Evolutionary conservation across 2,888 invertebrate genomes (phyloP).

Genomic region (Habroteleia sp.): DNA sequence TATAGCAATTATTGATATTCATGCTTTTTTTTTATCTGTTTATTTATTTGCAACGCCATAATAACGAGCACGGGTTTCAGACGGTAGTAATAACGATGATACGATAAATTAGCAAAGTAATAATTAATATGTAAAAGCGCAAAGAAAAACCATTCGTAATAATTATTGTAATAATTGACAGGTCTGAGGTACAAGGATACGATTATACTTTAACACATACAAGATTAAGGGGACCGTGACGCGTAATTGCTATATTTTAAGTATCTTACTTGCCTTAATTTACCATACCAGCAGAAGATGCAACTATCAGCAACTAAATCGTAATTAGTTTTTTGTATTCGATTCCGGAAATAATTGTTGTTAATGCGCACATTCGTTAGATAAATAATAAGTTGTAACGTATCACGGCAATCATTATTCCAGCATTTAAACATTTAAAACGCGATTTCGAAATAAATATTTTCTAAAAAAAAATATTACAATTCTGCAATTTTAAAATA

Average conservation of each 20-base stretch:
- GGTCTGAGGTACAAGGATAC: conserved; percentile 33
- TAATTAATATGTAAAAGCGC: conserved; percentile 14
- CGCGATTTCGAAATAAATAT: no score
- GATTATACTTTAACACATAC: conserved; percentile 50
- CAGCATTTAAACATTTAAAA: no score
- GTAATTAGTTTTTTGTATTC: conserved; percentile 46
- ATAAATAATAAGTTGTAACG: conserved; percentile 32
- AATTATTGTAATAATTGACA: conserved; percentile 47
- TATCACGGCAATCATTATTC: no score
- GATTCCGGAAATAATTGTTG: conserved; percentile 44
- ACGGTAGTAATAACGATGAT: not conserved
- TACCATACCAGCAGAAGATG: conserved; percentile 29
- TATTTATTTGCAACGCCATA: no score
- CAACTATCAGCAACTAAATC: conserved; percentile 48
- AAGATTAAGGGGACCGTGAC: conserved; percentile 55
- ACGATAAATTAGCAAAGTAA: not conserved
- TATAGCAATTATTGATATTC: no score
- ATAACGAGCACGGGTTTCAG: no score
- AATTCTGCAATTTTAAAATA: no score
- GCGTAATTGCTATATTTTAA: conserved; percentile 56
- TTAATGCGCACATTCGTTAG: conserved; percentile 34
- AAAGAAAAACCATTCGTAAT: conserved; percentile 19
- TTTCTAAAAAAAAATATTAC: no score
- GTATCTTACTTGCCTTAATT: conserved; percentile 54
- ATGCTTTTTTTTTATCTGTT: no score